These are phyloP conservation scores for Ennomos erosarius DNA, from an alignment of 2,888 invertebrate genomes.

Conservation along the genomic window DNA sequence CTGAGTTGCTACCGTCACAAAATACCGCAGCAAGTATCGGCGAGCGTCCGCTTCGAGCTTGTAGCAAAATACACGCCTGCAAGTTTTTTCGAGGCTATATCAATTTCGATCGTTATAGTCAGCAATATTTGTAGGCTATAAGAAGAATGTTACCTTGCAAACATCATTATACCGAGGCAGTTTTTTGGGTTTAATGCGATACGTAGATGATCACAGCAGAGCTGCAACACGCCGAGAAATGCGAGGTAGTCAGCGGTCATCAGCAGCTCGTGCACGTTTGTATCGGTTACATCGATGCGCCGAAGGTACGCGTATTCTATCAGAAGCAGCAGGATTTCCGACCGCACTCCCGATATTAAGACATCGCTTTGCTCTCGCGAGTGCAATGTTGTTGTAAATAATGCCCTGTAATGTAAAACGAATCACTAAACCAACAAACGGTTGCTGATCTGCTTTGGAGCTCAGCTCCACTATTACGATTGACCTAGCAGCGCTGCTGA, in stretches of 20 bases:
- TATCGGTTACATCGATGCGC: constrained; percentile 89
- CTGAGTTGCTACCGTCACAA: constrained; percentile 89
- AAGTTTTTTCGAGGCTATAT: constrained; percentile 40
- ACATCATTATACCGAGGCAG: constrained; percentile 93
- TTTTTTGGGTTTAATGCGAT: constrained; percentile 89
- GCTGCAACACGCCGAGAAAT: constrained; percentile 91
- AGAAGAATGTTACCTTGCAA: constrained; percentile 86
- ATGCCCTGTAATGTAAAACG: constrained; percentile 82
- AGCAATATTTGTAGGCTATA: not conserved
- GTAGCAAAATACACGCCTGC: constrained; percentile 88
- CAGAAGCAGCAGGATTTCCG: constrained; percentile 90
- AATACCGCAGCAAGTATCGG: constrained; percentile 90
- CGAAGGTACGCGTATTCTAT: constrained; percentile 95
- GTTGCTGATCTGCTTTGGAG: too few species aligned
- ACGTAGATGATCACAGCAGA: constrained; percentile 92
- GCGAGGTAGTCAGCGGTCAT: constrained; percentile 95
- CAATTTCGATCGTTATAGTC: constrained; percentile 14
- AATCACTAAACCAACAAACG: too few species aligned
- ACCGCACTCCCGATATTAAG: constrained; percentile 90
- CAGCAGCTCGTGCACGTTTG: constrained; percentile 92
- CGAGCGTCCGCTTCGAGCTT: constrained; percentile 89
- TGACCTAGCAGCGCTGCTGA: too few species aligned
- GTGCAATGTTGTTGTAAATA: constrained; percentile 93
- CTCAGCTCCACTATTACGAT: too few species aligned
- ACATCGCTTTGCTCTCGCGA: constrained; percentile 89